phyloP scores from a whole-genome alignment of 2,797 vertebrate genomes.

The Anas flavirostris region DNA sequence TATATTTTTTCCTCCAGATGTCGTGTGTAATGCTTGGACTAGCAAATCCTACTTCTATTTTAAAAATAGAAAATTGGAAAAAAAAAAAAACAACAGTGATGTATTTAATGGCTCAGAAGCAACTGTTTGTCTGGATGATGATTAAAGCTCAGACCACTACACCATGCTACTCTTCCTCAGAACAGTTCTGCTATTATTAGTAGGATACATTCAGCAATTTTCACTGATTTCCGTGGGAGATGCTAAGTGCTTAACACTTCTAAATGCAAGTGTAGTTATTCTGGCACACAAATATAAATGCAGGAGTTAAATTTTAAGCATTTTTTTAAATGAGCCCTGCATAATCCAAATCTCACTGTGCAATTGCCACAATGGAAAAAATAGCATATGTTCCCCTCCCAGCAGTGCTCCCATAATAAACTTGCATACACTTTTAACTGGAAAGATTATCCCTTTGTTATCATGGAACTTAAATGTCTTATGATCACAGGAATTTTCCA shows the following conservation, averaged over 20 bases:
- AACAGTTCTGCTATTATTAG: not conserved
- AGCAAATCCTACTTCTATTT: not conserved
- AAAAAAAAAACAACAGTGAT: not conserved
- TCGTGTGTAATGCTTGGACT: not conserved
- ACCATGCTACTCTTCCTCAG: not conserved
- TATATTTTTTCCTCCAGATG: not conserved
- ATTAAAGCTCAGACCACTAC: not conserved
- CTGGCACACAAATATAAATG: not conserved
- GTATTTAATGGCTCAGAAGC: not conserved
- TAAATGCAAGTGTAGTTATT: not conserved
- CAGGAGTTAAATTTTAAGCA: not conserved
- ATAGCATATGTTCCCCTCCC: not conserved
- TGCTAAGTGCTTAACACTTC: not conserved
- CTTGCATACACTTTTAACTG: not conserved
- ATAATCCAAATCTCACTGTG: not conserved
- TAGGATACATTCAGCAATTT: not conserved
- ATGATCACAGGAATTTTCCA: not conserved
- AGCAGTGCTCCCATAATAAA: not conserved
- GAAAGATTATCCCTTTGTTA: not conserved
- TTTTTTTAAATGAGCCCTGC: not conserved
- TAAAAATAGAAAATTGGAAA: not conserved
- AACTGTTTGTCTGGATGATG: not conserved
- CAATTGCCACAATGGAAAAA: not conserved
- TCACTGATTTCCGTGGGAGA: not conserved
- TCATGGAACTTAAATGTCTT: not conserved